A percentile compares a stretch with the other conserved stretches of the same genome.
phyloP scores from a whole-genome alignment of 2,113 vertebrate species.

The Upupa epops region DNA sequence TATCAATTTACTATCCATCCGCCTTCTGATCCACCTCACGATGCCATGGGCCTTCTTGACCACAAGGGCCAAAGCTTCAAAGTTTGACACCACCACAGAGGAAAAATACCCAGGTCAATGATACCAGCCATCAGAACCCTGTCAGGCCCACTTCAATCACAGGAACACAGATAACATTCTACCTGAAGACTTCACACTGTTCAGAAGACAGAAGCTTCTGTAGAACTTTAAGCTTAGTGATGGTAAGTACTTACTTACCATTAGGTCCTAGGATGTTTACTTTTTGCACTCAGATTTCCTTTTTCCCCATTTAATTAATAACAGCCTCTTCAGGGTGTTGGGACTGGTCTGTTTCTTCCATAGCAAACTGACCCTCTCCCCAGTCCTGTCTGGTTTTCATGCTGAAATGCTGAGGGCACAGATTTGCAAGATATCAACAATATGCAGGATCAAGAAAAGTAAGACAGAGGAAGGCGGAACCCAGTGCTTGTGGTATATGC shows the following conservation, averaged over 20 bases:
- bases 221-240: not conserved
- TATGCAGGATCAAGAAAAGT: not conserved
- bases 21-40: too few relatives aligned
- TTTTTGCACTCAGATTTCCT: not conserved
- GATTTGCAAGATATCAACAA: not conserved
- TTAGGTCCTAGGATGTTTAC: not conserved
- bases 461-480: not conserved
- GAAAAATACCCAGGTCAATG: not conserved
- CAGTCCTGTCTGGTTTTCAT: not conserved
- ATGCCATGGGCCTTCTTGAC: too few relatives aligned
- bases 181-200: not conserved
- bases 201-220: not conserved
- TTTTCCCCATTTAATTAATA: not conserved
- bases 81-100: not conserved
- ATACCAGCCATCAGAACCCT: not conserved
- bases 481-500: not conserved
- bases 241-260: too few relatives aligned
- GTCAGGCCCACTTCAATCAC: not conserved
- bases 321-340: not conserved
- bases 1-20: too few relatives aligned
- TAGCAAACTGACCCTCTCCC: not conserved
- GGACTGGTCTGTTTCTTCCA: not conserved
- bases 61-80: not conserved
- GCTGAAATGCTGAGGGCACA: not conserved
- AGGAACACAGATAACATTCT: not conserved